Conservation (phyloP, 2,113 vertebrate species). For the Natator depressus region DNA sequence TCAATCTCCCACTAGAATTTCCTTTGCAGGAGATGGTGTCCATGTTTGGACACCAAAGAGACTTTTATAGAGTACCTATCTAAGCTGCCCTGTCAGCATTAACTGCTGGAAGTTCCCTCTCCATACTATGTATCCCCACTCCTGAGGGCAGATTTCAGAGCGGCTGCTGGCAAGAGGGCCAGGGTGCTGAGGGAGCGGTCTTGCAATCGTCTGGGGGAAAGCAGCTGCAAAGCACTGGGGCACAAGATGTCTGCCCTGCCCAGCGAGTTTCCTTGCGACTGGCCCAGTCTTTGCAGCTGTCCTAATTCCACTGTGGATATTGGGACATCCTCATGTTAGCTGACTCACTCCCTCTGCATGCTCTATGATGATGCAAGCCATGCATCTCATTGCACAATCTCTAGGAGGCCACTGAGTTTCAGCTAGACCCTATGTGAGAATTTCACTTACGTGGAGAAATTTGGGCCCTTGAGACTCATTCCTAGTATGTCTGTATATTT, state of each 20-base stretch:
- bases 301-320: neutral
- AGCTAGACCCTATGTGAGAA: neutral
- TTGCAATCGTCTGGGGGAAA: neutral
- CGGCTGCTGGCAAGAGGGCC: neutral
- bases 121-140: neutral
- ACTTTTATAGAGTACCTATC: neutral
- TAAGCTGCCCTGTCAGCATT: neutral
- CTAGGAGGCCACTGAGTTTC: neutral
- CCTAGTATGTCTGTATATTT: neutral
- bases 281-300: neutral
- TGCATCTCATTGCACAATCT: neutral
- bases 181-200: neutral
- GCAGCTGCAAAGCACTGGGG: neutral
- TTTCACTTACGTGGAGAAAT: neutral
- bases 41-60: neutral
- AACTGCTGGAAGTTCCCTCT: neutral
- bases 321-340: neutral
- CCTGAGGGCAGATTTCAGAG: neutral
- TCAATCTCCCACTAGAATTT: neutral
- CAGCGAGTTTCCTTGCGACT: neutral
- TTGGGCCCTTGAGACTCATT: neutral
- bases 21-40: neutral
- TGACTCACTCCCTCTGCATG: neutral
- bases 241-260: neutral
- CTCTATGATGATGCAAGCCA: neutral